Conservation (phyloP, 2,113 vertebrate genomes). For the Tursiops truncatus region DNA sequence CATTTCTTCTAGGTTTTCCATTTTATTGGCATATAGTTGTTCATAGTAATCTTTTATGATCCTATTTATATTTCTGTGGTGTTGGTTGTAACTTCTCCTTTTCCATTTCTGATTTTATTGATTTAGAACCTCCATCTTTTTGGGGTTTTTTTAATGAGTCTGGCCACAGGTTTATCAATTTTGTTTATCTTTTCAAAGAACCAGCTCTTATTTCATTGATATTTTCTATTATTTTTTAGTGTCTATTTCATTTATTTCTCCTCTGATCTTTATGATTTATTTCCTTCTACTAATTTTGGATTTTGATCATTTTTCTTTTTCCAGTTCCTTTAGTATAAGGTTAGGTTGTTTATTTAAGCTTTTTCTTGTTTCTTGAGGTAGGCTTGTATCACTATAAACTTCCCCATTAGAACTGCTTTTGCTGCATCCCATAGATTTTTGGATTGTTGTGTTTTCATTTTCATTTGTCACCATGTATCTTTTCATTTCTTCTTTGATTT, state of each 20-base stretch:
- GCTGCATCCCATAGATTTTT: background rate
- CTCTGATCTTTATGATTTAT: background rate
- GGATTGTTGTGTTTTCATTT: background rate
- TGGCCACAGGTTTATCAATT: background rate
- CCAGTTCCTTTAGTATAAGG: background rate
- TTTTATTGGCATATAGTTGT: background rate
- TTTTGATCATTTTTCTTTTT: background rate
- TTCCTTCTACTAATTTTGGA: background rate
- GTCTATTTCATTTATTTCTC: background rate
- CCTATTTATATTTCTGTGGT: background rate
- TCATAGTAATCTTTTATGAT: background rate
- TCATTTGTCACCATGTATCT: background rate
- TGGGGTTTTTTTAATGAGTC: no score
- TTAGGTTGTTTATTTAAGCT: background rate
- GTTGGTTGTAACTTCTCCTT: background rate
- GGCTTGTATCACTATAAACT: background rate
- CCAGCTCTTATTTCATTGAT: background rate
- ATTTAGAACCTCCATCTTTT: no score
- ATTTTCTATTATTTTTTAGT: background rate
- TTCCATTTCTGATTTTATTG: background rate
- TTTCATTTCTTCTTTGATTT: background rate
- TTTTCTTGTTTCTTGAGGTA: background rate
- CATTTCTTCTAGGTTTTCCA: background rate
- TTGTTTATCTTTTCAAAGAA: background rate
- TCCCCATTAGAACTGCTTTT: background rate